These are phyloP conservation scores for Ypsolopha sequella DNA, from an alignment of 2,888 invertebrate species.

Conservation along the genomic window DNA sequence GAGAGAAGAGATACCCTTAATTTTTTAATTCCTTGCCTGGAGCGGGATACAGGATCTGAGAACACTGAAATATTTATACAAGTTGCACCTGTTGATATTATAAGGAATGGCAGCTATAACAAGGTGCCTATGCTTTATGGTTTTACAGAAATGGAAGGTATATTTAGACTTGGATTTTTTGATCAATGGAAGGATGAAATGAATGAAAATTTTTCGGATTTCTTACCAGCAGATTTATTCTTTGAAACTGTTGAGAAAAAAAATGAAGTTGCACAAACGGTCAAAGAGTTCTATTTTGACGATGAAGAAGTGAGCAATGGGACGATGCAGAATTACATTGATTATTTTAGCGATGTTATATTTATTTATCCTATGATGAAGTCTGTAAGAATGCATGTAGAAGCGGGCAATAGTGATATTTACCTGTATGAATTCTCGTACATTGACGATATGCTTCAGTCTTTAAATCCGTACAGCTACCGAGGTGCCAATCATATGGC, in stretches of 20 bases:
- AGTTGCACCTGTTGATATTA: slow-evolving; percentile 5
- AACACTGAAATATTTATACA: background rate
- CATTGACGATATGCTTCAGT: background rate
- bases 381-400: background rate
- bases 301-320: background rate
- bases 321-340: background rate
- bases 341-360: slow-evolving; percentile 4
- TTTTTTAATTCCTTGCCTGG: slow-evolving; percentile 5
- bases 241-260: slow-evolving; percentile 4
- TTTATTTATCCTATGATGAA: background rate
- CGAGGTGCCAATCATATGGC: background rate
- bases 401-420: background rate
- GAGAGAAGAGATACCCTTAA: slow-evolving; percentile 5
- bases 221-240: slow-evolving; percentile 8
- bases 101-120: slow-evolving; percentile 4
- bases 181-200: slow-evolving; percentile 8
- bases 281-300: slow-evolving; percentile 4
- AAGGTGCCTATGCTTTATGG: slow-evolving; percentile 9
- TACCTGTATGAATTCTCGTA: background rate
- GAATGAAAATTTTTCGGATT: slow-evolving; percentile 9
- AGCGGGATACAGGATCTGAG: background rate
- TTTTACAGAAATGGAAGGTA: slow-evolving; percentile 8
- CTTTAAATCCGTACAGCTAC: background rate
- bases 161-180: slow-evolving; percentile 2
- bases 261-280: background rate